Conservation (phyloP, 1,140 invertebrate species). For the Steinernema khuongi region DNA sequence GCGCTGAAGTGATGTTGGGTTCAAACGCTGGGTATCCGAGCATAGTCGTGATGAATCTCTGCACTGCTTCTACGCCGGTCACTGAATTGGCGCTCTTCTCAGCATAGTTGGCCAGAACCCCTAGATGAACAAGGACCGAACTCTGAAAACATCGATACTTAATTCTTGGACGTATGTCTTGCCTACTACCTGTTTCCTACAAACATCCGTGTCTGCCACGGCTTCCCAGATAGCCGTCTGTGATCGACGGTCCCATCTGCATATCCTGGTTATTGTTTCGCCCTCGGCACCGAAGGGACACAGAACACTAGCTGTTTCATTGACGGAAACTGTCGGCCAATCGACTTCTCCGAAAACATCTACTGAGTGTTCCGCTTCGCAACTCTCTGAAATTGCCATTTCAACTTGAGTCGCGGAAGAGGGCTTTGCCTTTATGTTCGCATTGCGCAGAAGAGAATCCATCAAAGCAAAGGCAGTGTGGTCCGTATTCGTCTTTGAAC, state of each 20-base stretch:
- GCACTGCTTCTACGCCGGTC: neutral
- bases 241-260: neutral
- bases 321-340: neutral
- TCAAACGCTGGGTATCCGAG: neutral
- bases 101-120: neutral
- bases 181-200: neutral
- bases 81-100: constrained; percentile 10
- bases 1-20: neutral
- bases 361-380: constrained; percentile 1
- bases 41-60: neutral
- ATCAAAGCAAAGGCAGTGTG: constrained; percentile 35
- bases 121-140: neutral
- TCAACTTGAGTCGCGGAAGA: neutral
- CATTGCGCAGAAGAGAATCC: constrained; percentile 32
- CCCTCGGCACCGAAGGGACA: neutral
- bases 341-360: neutral
- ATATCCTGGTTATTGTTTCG: neutral
- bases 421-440: constrained; percentile 19
- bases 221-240: neutral
- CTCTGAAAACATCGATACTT: neutral
- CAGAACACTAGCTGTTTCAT: neutral
- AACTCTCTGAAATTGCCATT: neutral
- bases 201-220: neutral
- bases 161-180: neutral
- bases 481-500: constrained; percentile 23